Conservation (phyloP, 1,140 invertebrate genomes). For the Asbolus verrucosus region DNA sequence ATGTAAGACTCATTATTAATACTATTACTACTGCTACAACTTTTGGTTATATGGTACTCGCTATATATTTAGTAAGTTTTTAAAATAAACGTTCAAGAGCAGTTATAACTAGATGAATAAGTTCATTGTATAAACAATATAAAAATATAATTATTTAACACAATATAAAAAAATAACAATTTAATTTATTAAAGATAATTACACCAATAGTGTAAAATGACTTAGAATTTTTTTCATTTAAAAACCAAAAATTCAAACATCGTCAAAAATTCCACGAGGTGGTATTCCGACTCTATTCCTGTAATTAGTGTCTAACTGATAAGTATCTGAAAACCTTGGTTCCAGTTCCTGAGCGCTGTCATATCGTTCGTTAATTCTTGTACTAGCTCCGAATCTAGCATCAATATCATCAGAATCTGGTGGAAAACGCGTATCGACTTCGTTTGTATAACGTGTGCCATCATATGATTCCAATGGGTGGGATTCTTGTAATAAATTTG, state of each 20-base stretch:
- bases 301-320: slow-evolving; percentile 66
- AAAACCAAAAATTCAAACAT: slow-evolving; percentile 68
- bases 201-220: slow-evolving; percentile 24
- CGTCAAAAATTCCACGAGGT: slow-evolving; percentile 86
- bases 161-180: slow-evolving; percentile 8
- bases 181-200: slow-evolving; percentile 14
- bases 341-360: slow-evolving; percentile 62
- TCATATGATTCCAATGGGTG: slow-evolving; percentile 74
- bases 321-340: slow-evolving; percentile 64
- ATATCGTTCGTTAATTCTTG: slow-evolving; percentile 62
- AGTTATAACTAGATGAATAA: no score
- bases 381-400: slow-evolving; percentile 72
- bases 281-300: slow-evolving; percentile 73
- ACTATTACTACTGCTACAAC: slow-evolving; percentile 7
- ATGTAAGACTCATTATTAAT: slow-evolving; percentile 2
- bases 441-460: slow-evolving; percentile 66
- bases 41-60: neutral
- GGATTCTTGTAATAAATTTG: slow-evolving; percentile 52
- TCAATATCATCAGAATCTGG: slow-evolving; percentile 70
- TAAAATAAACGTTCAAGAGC: neutral
- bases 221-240: slow-evolving; percentile 18
- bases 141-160: slow-evolving; percentile 21
- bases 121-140: slow-evolving; percentile 19
- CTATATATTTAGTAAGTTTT: no score
- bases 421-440: slow-evolving; percentile 67